Evolutionary conservation across 2,113 vertebrate genomes (phyloP).

Genomic region (Microtus ochrogaster): DNA sequence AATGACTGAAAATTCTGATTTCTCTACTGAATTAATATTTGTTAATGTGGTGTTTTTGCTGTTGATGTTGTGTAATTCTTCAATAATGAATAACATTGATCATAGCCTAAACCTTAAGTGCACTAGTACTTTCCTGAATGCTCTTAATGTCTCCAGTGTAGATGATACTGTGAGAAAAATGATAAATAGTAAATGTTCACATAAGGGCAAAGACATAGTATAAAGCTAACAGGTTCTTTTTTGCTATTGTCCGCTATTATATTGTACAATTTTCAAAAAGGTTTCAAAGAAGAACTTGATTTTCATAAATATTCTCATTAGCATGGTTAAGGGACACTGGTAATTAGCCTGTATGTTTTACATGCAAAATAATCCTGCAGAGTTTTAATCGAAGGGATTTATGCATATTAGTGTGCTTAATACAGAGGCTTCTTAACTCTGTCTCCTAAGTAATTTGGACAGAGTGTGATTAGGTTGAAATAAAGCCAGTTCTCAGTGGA

Average conservation of each 20-base stretch:
- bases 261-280: slow-evolving; percentile 19
- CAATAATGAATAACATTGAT: background rate
- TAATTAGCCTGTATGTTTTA: slow-evolving; percentile 59
- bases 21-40: background rate
- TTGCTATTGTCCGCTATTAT: background rate
- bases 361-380: slow-evolving; percentile 38
- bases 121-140: background rate
- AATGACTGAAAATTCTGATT: background rate
- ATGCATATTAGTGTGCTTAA: slow-evolving; percentile 61
- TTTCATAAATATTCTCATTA: slow-evolving; percentile 63
- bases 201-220: background rate
- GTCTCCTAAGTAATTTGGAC: background rate
- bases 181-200: background rate
- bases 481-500: slow-evolving; percentile 19
- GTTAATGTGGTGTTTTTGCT: background rate
- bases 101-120: background rate
- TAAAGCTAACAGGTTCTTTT: background rate
- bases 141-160: background rate
- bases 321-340: slow-evolving; percentile 32
- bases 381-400: slow-evolving; percentile 69
- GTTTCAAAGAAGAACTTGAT: slow-evolving; percentile 48
- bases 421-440: slow-evolving; percentile 37
- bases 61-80: background rate
- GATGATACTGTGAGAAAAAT: background rate
- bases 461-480: slow-evolving; percentile 28